Evolutionary conservation across 2,797 vertebrate species (phyloP), one percentile per base, ranked within the genome.

Genomic region (Sparus aurata): DNA sequence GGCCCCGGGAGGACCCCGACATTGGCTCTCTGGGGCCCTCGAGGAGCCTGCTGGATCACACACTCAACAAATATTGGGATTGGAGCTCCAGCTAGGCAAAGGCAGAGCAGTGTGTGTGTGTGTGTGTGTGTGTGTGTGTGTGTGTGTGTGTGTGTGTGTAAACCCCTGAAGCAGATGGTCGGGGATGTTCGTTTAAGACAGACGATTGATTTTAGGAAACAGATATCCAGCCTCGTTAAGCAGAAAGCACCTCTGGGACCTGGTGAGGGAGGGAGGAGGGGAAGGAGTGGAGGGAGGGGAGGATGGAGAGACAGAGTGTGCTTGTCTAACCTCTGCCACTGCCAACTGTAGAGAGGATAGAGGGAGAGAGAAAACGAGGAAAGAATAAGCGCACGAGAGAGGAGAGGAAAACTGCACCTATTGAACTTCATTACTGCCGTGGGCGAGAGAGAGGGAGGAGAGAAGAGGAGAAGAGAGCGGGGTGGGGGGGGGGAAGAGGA

Each of bases 111-210:
- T 27, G 46, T 49, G 60, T 52, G 70, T 58, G 71, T 52, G 55
- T 17, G 62, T 50, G 69, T 79, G 79, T 77, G 69, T 77, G 79
- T 74, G 77, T 76, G 72, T 73, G 73, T 66, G 61, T 71, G 72
- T 65, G 62, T 74, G 68, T 25, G 82, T 25, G 49, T 76, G 57
- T 76, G 83, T 83, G 83, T 85, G 90, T 46, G 93, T 94, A 92
- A 95, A 94, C 94, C 89, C 87, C 89, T 77, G 90, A 85, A 99
- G 96, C 98, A 99, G 97, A 98, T 98, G 98, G 97, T 95, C 94
- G 91, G 95, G 96, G 97, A 97, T 97, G 96, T 96, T 97, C 97
- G 95, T 97, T 99, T 97, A 98, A 94, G 94, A 93, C 94, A 93
- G 96, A 93, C 93, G 91, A 94, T 96, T 95, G 97, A 99, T 99